Evolutionary conservation across 92 coral and sea anemone species (phyloP).

Genomic region (Epizoanthus scotinus): DNA sequence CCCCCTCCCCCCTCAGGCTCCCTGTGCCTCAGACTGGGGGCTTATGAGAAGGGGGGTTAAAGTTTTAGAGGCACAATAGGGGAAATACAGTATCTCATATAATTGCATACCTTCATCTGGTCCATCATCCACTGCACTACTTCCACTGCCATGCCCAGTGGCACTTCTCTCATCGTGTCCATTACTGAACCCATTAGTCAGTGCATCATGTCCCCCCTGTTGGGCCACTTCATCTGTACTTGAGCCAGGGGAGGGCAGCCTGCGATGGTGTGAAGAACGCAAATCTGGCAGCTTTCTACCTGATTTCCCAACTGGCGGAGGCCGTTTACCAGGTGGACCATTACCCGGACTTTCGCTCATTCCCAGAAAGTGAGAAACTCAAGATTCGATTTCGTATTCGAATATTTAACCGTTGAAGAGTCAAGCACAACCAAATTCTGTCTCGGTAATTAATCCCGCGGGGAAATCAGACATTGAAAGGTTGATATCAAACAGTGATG

Average conservation of each 20-base stretch:
- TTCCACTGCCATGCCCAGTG: slow-evolving; percentile 1
- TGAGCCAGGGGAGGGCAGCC: slow-evolving; percentile 68
- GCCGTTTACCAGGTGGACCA: slow-evolving; percentile 54
- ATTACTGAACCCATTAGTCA: neutral
- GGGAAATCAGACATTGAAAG: too few species aligned
- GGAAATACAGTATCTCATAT: too few species aligned
- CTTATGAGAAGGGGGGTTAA: too few species aligned
- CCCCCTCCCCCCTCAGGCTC: too few species aligned
- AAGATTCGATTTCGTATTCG: neutral
- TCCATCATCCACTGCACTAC: neutral
- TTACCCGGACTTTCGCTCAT: slow-evolving; percentile 15
- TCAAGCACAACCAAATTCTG: too few species aligned
- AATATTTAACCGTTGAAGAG: too few species aligned
- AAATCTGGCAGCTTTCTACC: slow-evolving; percentile 44
- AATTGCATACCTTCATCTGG: slow-evolving; percentile 16
- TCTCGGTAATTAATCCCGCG: too few species aligned
- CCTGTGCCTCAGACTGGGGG: too few species aligned
- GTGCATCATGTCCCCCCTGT: slow-evolving; percentile 2
- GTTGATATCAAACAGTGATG: too few species aligned
- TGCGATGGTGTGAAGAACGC: slow-evolving; percentile 48
- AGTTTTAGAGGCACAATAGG: too few species aligned
- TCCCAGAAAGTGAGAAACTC: neutral
- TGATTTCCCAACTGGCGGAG: slow-evolving; percentile 57
- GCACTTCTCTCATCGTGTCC: slow-evolving; percentile 8
- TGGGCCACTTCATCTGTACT: neutral